phyloP scores from a whole-genome alignment of 2,888 invertebrate species.

The Volucella zonaria region DNA sequence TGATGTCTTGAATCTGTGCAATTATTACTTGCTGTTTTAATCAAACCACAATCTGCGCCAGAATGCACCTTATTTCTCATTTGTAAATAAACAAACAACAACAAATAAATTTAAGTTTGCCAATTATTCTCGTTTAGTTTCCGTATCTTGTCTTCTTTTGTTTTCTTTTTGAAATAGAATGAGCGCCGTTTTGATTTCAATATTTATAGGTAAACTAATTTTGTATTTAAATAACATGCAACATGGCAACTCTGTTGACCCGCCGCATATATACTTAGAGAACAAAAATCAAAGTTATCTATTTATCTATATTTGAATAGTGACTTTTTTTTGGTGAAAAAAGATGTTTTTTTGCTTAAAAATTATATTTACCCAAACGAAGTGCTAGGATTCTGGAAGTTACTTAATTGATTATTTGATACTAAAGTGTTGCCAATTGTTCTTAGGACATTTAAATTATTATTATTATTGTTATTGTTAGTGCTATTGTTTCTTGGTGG shows the following conservation, averaged over 20 bases:
- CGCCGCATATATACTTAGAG: conserved; percentile 60
- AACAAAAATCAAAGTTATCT: conserved; percentile 32
- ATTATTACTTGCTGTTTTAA: background rate
- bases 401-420: conserved; percentile 82
- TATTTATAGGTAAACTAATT: conserved; percentile 33
- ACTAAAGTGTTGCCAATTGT: conserved; percentile 82
- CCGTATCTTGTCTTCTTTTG: background rate
- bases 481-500: conserved; percentile 79
- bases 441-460: conserved; percentile 81
- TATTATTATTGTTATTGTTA: conserved; percentile 77
- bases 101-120: background rate
- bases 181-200: background rate
- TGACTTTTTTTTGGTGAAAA: background rate
- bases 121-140: conserved; percentile 5
- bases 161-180: background rate
- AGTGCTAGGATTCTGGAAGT: conserved; percentile 81
- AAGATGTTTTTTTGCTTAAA: conserved; percentile 9
- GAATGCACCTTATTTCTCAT: conserved; percentile 62
- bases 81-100: background rate
- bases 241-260: conserved; percentile 73
- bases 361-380: conserved; percentile 81
- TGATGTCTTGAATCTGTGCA: conserved; percentile 49
- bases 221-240: conserved; percentile 63
- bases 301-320: no score
- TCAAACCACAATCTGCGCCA: conserved; percentile 68